Evolutionary conservation across 23 tunicate species (phyloP), one percentile per base, ranked within the genome.

Genomic region (Clavelina lepadiformis): DNA sequence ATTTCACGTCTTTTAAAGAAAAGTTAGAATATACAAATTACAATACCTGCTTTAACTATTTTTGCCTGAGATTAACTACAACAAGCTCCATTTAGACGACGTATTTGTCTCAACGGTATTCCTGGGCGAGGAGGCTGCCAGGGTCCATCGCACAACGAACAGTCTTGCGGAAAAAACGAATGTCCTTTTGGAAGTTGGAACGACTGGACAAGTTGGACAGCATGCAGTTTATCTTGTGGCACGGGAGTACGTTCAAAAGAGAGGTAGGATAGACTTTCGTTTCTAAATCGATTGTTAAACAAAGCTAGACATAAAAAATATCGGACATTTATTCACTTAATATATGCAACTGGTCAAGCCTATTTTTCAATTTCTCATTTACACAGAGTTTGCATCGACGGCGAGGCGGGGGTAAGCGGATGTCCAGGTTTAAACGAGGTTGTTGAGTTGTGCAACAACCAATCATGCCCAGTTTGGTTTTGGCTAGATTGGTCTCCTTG

Each of bases 51-150:
- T 41, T 41, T 41, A 41, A 41, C n/a, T n/a, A n/a, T n/a, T n/a
- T n/a, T n/a, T n/a, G n/a, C n/a, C n/a, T n/a, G n/a, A n/a, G n/a
- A n/a, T 8, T 8, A 41, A 41, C 15, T 41, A 41, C 15, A 15
- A 8, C 49, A 41, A 8, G 13, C 15, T 41, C 49, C 59, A 19
- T 46, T 19, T 28, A 86, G 95, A 51, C 72, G 76, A 5, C 65
- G 95, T 28, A 47, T 71, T 5, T 78, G 84, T 55, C 58, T 69
- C 47, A 77, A 86, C 44, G 95, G 95, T 13, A 71, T 86, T 44
- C 95, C 84, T 28, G 85, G 80, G 46, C 56, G 52, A 20, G 84
- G 95, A 23, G 95, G 95, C 31, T 86, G 95, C 49, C 61, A 38
- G 5, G 95, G 85, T 11, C 56, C 74, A 2, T 34, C 61, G 28